phyloP scores from a whole-genome alignment of 2,113 vertebrate genomes.

The Pangasianodon hypophthalmus region DNA sequence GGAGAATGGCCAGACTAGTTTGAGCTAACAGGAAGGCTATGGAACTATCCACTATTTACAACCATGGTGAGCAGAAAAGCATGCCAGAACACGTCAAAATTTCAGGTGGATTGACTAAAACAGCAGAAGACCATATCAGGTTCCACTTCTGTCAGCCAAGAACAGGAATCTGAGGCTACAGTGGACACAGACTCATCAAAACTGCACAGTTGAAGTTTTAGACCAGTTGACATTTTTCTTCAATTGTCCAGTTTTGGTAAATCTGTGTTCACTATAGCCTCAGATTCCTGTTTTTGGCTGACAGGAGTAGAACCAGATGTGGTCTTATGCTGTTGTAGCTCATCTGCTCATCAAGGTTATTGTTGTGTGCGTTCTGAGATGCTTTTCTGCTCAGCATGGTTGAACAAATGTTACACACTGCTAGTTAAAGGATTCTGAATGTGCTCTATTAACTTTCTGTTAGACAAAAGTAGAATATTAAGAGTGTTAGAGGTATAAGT shows the following conservation, averaged over 20 bases:
- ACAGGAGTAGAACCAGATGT: background rate
- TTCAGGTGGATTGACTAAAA: background rate
- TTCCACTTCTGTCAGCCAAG: background rate
- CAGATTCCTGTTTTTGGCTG: too few relatives aligned
- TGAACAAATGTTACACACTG: background rate
- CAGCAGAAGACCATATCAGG: too few relatives aligned
- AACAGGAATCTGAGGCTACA: background rate
- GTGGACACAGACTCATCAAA: background rate
- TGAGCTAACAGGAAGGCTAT: background rate
- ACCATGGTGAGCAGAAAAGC: too few relatives aligned
- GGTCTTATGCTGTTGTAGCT: background rate
- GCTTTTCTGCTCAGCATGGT: background rate
- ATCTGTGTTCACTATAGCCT: background rate
- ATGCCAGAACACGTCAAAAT: background rate
- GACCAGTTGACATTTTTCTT: background rate
- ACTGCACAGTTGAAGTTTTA: background rate
- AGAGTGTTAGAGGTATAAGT: too few relatives aligned
- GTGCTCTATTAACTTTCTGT: background rate
- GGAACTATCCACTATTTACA: background rate
- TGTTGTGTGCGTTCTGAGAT: background rate
- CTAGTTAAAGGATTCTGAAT: background rate
- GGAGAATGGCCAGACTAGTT: too few relatives aligned
- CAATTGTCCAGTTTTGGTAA: too few relatives aligned
- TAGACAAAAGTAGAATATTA: too few relatives aligned
- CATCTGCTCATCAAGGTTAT: background rate